A percentile compares a stretch with the other conserved stretches of the same genome.
phyloP scores from a whole-genome alignment of 1,140 invertebrate genomes.

The Zaprionus tsacasi region DNA sequence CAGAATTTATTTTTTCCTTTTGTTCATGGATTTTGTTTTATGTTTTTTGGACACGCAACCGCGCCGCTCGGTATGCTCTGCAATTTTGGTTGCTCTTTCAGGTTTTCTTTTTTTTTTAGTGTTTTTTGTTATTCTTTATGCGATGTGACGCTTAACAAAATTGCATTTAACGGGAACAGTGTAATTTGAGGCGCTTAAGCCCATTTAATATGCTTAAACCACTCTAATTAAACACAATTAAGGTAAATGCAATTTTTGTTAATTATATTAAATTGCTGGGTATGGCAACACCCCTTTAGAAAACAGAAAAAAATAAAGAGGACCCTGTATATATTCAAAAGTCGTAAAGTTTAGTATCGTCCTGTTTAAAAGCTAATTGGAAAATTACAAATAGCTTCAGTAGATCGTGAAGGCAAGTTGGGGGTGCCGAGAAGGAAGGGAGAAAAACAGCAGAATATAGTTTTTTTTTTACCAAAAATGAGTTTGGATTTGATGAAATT shows the following conservation, averaged over 20 bases:
- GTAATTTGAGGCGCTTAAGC: slow-evolving; percentile 75
- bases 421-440: not conserved
- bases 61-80: slow-evolving; percentile 35
- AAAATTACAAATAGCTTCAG: not conserved
- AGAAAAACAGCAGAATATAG: no score
- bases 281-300: not conserved
- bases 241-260: slow-evolving; percentile 54
- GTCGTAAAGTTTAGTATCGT: not conserved
- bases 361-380: not conserved
- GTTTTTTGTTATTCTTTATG: slow-evolving; percentile 7
- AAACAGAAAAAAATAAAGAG: not conserved
- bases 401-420: not conserved
- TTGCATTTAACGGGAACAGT: slow-evolving; percentile 75
- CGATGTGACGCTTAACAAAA: slow-evolving; percentile 53
- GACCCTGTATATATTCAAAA: not conserved
- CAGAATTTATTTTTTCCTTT: slow-evolving; percentile 4
- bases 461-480: no score
- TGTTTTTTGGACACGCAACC: slow-evolving; percentile 46
- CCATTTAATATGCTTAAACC: slow-evolving; percentile 68
- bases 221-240: slow-evolving; percentile 72
- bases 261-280: slow-evolving; percentile 36
- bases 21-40: slow-evolving; percentile 17
- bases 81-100: slow-evolving; percentile 30
- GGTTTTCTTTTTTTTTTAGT: not conserved
- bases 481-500: no score